Percentiles rank a stretch among this genome's conserved stretches.
Conservation (phyloP, 1,140 invertebrate species). For the Drosophila ambigua region DNA sequence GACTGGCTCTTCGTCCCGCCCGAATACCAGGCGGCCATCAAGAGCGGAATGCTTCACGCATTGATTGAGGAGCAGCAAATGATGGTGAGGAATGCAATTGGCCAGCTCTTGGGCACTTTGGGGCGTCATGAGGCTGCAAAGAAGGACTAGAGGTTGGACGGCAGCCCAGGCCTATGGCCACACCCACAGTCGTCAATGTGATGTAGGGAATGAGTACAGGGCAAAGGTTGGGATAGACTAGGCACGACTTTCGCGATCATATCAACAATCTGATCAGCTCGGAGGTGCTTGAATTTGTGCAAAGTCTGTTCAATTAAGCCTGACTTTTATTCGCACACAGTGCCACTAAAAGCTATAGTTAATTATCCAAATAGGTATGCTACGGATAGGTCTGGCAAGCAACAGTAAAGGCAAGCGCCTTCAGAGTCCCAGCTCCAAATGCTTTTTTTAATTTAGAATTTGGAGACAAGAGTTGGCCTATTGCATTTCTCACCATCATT, state of each 20-base stretch:
- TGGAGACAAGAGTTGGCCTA: too few relatives aligned
- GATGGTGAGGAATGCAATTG: constrained; percentile 87
- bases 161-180: constrained; percentile 80
- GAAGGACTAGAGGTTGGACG: constrained; percentile 86
- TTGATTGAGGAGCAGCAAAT: constrained; percentile 87
- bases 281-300: too few relatives aligned
- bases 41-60: constrained; percentile 86
- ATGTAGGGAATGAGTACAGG: constrained; percentile 70
- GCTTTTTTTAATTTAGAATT: too few relatives aligned
- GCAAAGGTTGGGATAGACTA: constrained; percentile 86
- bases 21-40: constrained; percentile 85
- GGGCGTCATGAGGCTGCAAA: constrained; percentile 89
- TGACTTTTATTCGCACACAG: not conserved
- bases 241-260: too few relatives aligned
- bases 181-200: constrained; percentile 71
- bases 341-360: constrained; percentile 84
- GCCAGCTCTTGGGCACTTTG: constrained; percentile 88
- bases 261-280: too few relatives aligned
- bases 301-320: too few relatives aligned
- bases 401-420: too few relatives aligned
- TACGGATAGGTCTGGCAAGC: too few relatives aligned
- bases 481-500: too few relatives aligned
- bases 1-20: constrained; percentile 86
- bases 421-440: too few relatives aligned
- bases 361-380: too few relatives aligned